phyloP scores from a whole-genome alignment of 2,113 vertebrate genomes.

The Grantiella picta region DNA sequence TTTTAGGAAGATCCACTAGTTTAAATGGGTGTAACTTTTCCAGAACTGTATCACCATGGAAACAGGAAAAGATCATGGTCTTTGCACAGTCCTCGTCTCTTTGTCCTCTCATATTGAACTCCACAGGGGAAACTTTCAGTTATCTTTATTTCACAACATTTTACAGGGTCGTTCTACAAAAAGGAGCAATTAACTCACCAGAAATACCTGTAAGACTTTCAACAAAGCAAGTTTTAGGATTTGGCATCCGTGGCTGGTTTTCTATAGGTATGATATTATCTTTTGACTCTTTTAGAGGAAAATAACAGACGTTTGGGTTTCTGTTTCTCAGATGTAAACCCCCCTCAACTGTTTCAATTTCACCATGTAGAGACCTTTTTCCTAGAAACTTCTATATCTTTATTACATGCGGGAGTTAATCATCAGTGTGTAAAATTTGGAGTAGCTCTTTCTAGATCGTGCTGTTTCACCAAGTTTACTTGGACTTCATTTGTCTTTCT shows the following conservation, averaged over 20 bases:
- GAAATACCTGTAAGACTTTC: neutral
- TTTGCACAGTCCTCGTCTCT: neutral
- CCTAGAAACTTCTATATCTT: neutral
- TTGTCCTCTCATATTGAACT: neutral
- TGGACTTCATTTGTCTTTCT: neutral
- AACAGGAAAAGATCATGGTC: neutral
- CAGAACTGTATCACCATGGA: neutral
- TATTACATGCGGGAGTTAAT: neutral
- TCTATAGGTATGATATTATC: neutral
- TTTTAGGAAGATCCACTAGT: neutral
- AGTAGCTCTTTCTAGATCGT: neutral
- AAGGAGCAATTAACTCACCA: neutral
- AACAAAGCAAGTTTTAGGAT: neutral
- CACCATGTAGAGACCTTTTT: neutral
- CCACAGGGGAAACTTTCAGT: neutral
- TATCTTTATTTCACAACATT: neutral
- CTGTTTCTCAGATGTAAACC: neutral
- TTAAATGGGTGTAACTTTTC: neutral
- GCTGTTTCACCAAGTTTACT: neutral
- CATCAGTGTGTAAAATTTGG: neutral
- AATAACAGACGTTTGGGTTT: neutral
- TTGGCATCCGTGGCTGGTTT: neutral
- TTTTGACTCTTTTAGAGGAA: neutral
- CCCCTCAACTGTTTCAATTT: rapidly evolving
- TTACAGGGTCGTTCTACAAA: neutral